Percentiles rank a stretch among this genome's conserved stretches.
phyloP scores from a whole-genome alignment of 2,113 vertebrate genomes.

The Brachirus orientalis region DNA sequence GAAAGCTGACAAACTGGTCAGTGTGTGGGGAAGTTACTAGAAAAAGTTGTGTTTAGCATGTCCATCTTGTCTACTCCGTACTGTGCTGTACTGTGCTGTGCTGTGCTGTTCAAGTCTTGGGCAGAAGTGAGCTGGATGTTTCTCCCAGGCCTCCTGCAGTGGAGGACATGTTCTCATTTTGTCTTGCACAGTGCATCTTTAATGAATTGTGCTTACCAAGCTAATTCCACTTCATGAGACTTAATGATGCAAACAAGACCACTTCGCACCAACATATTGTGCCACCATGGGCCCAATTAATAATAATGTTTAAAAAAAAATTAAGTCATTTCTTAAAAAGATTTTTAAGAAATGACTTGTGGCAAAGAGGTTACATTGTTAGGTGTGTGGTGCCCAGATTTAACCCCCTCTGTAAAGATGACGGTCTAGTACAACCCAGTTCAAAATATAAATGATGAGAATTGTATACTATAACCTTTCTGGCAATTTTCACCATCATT shows the following conservation, averaged over 20 bases:
- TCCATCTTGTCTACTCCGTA: slow-evolving; percentile 29
- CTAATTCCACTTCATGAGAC: slow-evolving; percentile 37
- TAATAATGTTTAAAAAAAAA: slow-evolving; percentile 37
- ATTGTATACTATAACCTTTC: no score
- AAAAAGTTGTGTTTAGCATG: slow-evolving; percentile 57
- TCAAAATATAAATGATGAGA: no score
- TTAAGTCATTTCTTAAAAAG: no score
- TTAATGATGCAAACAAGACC: slow-evolving; percentile 52
- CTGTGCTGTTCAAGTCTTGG: slow-evolving; percentile 29
- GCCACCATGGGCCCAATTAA: slow-evolving; percentile 19
- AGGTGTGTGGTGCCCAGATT: no score
- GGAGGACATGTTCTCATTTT: slow-evolving; percentile 56
- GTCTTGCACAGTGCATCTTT: slow-evolving; percentile 69
- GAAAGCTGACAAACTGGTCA: no score
- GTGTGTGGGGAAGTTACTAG: no score
- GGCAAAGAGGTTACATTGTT: neutral
- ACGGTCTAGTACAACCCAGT: no score
- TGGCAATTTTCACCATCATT: no score
- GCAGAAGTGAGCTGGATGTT: slow-evolving; percentile 34
- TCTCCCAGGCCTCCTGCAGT: slow-evolving; percentile 32
- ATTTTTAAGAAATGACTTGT: no score
- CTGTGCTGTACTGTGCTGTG: slow-evolving; percentile 31
- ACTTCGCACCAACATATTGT: slow-evolving; percentile 51
- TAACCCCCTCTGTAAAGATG: no score
- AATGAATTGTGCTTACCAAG: slow-evolving; percentile 67